Conservation (phyloP, 2,113 vertebrate species). For the Isichthys henryi region DNA sequence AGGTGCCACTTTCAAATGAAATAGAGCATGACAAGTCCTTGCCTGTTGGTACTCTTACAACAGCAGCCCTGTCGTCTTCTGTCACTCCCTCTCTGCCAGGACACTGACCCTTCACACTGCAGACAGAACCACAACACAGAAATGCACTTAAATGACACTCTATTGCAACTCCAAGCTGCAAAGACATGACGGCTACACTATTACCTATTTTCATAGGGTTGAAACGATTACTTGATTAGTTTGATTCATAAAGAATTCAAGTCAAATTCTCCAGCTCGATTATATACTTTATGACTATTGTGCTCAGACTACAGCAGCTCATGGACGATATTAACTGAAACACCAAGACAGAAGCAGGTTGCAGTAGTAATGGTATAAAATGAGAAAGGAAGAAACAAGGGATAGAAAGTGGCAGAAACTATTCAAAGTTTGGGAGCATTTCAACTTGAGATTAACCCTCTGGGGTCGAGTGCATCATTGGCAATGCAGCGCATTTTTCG, state of each 20-base stretch:
- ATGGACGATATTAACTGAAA: background rate
- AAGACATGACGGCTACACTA: background rate
- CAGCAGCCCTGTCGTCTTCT: background rate
- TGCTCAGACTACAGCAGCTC: background rate
- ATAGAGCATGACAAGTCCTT: background rate
- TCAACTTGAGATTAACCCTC: background rate
- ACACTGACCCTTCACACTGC: background rate
- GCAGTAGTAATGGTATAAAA: background rate
- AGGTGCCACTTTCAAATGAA: background rate
- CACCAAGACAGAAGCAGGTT: background rate
- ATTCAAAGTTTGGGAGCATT: background rate
- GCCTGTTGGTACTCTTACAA: background rate
- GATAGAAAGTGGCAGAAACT: background rate
- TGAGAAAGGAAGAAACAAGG: background rate
- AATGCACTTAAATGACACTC: background rate
- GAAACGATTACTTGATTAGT: background rate
- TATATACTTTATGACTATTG: background rate
- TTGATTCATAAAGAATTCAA: background rate
- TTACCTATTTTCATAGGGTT: background rate
- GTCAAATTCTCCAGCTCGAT: background rate
- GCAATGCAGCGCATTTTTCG: no score
- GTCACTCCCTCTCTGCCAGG: background rate
- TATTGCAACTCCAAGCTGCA: background rate
- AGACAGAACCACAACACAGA: background rate
- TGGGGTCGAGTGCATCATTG: no score